Percentiles rank a stretch among this genome's conserved stretches.
phyloP scores from a whole-genome alignment of 2,888 invertebrate genomes.

The Apotomis betuletana region DNA sequence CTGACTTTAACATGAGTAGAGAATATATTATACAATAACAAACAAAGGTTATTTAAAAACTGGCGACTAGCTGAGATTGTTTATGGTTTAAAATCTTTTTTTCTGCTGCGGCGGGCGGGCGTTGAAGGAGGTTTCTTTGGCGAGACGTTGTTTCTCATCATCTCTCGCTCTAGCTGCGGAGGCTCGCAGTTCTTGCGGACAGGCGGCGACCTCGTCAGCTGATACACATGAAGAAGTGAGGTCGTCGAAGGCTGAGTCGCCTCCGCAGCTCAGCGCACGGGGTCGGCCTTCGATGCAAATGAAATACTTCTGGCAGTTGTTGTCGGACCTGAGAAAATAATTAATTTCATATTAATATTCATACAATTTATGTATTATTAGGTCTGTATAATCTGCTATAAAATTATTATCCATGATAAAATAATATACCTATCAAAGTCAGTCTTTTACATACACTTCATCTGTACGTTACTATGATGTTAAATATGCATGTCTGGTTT shows the following conservation, averaged over 20 bases:
- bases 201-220: slow-evolving; percentile 90
- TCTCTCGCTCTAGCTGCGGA: slow-evolving; percentile 62
- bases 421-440: too few relatives aligned
- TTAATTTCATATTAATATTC: background rate
- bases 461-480: too few relatives aligned
- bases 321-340: slow-evolving; percentile 75
- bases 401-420: too few relatives aligned
- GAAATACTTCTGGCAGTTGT: slow-evolving; percentile 90
- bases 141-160: slow-evolving; percentile 60
- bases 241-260: slow-evolving; percentile 90
- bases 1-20: slow-evolving; percentile 5
- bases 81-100: slow-evolving; percentile 43
- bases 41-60: slow-evolving; percentile 16
- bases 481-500: too few relatives aligned
- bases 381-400: too few relatives aligned
- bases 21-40: background rate
- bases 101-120: slow-evolving; percentile 44
- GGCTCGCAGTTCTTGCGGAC: slow-evolving; percentile 77
- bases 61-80: slow-evolving; percentile 24
- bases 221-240: slow-evolving; percentile 88
- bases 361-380: too few relatives aligned
- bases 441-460: too few relatives aligned
- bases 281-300: slow-evolving; percentile 90
- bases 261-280: slow-evolving; percentile 89
- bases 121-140: slow-evolving; percentile 61